Base-by-base conservation (phyloP, 1,140 invertebrate species). In the Saccostrea echinata region DNA sequence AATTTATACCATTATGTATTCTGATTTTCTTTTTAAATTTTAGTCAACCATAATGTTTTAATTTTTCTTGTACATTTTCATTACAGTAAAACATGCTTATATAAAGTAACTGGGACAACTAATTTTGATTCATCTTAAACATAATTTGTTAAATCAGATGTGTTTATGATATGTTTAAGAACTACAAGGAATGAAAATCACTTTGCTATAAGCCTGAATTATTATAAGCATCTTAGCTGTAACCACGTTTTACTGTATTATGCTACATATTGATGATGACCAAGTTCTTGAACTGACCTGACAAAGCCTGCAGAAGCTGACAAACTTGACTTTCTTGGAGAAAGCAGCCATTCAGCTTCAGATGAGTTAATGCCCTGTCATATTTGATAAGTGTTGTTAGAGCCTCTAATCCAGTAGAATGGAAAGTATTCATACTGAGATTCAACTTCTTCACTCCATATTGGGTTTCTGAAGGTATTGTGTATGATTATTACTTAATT, bases 271-370 rank as follows among this genome's bases (percentile, higher is more conserved):
- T 43, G 43, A 43, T 43, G 43, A 43, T 43, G 43, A 43, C 4
- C 43, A 43, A 27, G 33, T 68, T 18, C 27, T 68, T 6, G 27
- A n/a, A 53, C 76, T 11, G 12, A 86, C 85, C 85, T 86, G 85
- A 71, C 16, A 86, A 53, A 80, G 76, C 71, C 51, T 86, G 64
- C 35, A 86, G 52, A 53, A 86, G 85, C 53, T 27, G 71, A 80
- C 64, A 53, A 53, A 86, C 85, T 80, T 86, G 85, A 76, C 71
- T 53, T 43, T 80, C 85, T 53, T 86, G 85, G 13, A 86, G 71
- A 33, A 86, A 86, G 51, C 85, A 86, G 13, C 85, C 85, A 80
- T 86, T 76, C n/a, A 86, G 51, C 33, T 86, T 86, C 24, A 86
- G 61, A 86, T 86, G 85, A 24, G 76, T 80, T 71, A 86, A 52